Conservation (phyloP, 2,888 invertebrate species). For the Epistrophe eligans region DNA sequence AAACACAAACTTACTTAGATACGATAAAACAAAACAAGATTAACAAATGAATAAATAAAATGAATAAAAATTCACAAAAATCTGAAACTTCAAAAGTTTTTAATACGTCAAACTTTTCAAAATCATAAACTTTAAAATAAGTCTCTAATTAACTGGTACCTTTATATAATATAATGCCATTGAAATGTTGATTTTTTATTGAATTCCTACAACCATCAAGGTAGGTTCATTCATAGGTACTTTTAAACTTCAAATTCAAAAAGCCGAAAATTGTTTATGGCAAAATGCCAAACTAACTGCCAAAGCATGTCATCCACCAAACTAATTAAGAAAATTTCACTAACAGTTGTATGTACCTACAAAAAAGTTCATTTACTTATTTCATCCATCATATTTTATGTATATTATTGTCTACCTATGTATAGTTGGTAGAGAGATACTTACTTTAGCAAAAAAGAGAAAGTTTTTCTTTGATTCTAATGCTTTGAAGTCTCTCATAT, state of each 20-base stretch:
- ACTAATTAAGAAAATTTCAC: constrained; percentile 61
- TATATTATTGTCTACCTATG: too few relatives aligned
- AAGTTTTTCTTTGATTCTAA: constrained; percentile 6
- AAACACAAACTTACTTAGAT: too few relatives aligned
- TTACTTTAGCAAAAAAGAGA: not conserved
- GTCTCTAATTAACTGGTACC: constrained; percentile 14
- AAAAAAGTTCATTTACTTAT: not conserved
- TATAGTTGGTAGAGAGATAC: not conserved
- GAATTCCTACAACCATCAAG: not conserved
- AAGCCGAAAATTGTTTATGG: constrained; percentile 39
- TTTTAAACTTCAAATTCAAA: constrained; percentile 33
- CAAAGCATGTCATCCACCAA: constrained; percentile 52
- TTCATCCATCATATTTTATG: constrained; percentile 9
- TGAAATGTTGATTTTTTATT: not conserved
- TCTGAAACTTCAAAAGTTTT: not conserved
- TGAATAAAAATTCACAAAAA: too few relatives aligned
- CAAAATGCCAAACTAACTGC: constrained; percentile 48
- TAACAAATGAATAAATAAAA: too few relatives aligned
- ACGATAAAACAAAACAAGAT: too few relatives aligned
- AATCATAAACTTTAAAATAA: constrained; percentile 11
- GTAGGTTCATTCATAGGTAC: not conserved
- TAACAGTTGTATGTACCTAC: not conserved
- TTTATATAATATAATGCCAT: not conserved
- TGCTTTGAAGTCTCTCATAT: not conserved
- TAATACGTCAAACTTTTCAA: not conserved